Conservation (phyloP, 2,888 invertebrate genomes). For the Gari tellinella region DNA sequence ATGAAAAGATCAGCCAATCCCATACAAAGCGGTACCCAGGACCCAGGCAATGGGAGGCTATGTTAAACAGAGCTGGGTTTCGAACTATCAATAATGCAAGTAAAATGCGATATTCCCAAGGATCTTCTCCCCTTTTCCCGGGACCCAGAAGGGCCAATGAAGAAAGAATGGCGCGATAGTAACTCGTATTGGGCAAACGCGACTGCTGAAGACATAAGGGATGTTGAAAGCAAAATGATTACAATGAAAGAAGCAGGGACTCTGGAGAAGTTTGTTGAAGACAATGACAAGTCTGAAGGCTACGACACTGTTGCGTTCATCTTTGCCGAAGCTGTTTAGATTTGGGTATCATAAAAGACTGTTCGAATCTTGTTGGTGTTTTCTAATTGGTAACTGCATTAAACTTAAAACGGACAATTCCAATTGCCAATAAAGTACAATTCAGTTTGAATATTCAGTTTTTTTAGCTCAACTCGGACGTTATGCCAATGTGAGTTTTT, state of each 20-base stretch:
- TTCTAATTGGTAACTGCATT: too few species aligned
- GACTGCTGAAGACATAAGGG: slow-evolving; percentile 10
- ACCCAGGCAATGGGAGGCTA: background rate
- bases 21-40: slow-evolving; percentile 1
- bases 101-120: background rate
- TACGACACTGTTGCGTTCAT: slow-evolving; percentile 5
- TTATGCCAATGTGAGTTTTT: too few species aligned
- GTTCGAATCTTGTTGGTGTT: too few species aligned
- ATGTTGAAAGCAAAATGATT: slow-evolving; percentile 3
- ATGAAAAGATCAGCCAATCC: background rate
- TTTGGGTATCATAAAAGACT: too few species aligned
- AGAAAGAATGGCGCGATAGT: slow-evolving; percentile 16
- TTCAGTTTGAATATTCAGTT: too few species aligned
- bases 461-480: too few species aligned
- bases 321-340: slow-evolving; percentile 1
- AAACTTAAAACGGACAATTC: too few species aligned
- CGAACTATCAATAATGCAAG: background rate
- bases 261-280: slow-evolving; percentile 20
- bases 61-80: slow-evolving; percentile 2
- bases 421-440: too few species aligned
- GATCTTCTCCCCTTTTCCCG: background rate
- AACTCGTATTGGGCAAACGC: slow-evolving; percentile 22
- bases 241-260: slow-evolving; percentile 16
- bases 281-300: slow-evolving; percentile 5
- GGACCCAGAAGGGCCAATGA: slow-evolving; percentile 15